Percentiles rank a stretch among this genome's conserved stretches.
Conservation (phyloP, 2,888 invertebrate species). For the Cotesia congregata region DNA sequence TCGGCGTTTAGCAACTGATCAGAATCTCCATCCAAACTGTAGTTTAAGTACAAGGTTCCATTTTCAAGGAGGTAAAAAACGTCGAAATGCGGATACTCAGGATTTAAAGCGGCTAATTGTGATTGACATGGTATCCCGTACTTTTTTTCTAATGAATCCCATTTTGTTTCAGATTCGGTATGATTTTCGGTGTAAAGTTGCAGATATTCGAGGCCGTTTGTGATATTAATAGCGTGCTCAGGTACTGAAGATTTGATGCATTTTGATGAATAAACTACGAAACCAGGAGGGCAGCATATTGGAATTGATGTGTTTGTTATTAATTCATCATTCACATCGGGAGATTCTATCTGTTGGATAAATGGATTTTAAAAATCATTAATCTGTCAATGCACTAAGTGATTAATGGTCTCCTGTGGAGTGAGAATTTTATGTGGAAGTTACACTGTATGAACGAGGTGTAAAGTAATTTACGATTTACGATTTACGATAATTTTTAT, state of each 20-base stretch:
- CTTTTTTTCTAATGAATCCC: constrained; percentile 39
- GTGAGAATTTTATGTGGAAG: no score
- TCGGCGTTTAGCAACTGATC: constrained; percentile 32
- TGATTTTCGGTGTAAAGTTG: constrained; percentile 44
- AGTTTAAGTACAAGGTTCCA: constrained; percentile 50
- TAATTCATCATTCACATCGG: not conserved
- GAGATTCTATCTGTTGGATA: not conserved
- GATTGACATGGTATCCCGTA: constrained; percentile 54
- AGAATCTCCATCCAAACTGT: constrained; percentile 25
- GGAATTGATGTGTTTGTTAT: constrained; percentile 37
- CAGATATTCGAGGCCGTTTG: constrained; percentile 41
- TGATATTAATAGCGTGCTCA: not conserved
- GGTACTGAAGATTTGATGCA: constrained; percentile 29
- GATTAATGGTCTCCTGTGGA: no score
- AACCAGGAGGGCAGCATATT: constrained; percentile 55
- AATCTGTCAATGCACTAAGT: not conserved
- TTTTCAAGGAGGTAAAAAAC: constrained; percentile 54
- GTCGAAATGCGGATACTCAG: constrained; percentile 45
- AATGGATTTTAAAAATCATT: not conserved
- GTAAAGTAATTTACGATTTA: no score
- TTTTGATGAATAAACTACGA: constrained; percentile 41
- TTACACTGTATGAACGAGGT: no score
- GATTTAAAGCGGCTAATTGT: constrained; percentile 47
- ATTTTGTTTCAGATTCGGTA: constrained; percentile 40
- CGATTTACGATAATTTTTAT: no score